A percentile compares a stretch with the other conserved stretches of the same genome.
Conservation (phyloP, 2,797 vertebrate species). For the Oreortyx pictus region DNA sequence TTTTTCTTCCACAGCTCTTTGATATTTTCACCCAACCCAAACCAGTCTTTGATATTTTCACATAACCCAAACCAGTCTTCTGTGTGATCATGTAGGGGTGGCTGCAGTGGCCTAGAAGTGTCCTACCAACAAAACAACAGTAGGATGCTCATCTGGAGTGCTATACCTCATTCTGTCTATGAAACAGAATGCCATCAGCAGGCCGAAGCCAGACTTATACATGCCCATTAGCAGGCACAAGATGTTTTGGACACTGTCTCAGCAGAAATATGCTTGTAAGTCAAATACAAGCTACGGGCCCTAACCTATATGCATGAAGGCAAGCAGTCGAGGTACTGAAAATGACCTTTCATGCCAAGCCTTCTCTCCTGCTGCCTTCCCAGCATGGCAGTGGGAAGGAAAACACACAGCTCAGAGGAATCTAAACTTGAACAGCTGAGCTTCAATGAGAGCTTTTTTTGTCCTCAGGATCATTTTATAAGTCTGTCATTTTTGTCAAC, state of each 20-base stretch:
- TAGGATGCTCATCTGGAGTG: neutral
- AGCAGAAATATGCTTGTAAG: neutral
- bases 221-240: neutral
- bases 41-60: neutral
- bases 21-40: accelerated
- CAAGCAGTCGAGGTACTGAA: neutral
- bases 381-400: neutral
- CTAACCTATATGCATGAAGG: accelerated
- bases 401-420: constrained; percentile 47
- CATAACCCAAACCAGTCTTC: accelerated
- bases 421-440: constrained; percentile 55
- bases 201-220: neutral
- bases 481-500: neutral
- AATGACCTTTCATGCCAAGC: neutral
- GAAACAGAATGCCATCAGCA: neutral
- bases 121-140: neutral
- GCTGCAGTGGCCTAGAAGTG: neutral
- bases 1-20: neutral
- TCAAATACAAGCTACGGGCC: neutral
- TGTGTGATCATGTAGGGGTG: accelerated
- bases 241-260: neutral
- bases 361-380: constrained; percentile 23
- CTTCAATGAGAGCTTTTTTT: constrained; percentile 34
- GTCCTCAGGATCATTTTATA: neutral
- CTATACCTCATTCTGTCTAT: neutral